Evolutionary conservation across 92 coral and sea anemone species (phyloP).

Genomic region (Zoanthus gigantus): DNA sequence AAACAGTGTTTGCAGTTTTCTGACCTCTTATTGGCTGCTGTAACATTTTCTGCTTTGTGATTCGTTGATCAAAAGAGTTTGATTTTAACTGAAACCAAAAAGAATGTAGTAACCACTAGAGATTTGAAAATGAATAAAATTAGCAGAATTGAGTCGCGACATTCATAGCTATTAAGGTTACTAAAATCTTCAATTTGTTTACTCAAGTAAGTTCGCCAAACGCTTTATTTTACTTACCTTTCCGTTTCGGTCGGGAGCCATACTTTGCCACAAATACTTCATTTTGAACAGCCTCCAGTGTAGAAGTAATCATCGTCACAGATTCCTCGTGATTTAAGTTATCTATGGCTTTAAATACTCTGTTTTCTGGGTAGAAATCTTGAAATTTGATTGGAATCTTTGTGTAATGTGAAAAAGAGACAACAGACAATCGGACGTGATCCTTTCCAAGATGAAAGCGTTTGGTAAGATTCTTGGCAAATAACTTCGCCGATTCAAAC

Average conservation of each 20-base stretch:
- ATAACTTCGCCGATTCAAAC: background rate
- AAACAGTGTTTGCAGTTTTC: no score
- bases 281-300: background rate
- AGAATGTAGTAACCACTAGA: no score
- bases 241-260: slow-evolving; percentile 24
- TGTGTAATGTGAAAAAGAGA: slow-evolving; percentile 20
- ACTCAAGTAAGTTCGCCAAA: no score
- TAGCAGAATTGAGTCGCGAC: no score
- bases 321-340: slow-evolving; percentile 15
- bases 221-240: background rate
- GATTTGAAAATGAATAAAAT: no score
- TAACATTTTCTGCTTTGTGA: no score
- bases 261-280: background rate
- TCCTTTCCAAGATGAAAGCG: slow-evolving; percentile 9
- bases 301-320: background rate
- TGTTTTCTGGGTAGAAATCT: slow-evolving; percentile 21
- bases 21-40: no score
- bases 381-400: slow-evolving; percentile 28
- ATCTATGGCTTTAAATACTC: slow-evolving; percentile 6
- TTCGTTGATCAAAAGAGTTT: no score
- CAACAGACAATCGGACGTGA: slow-evolving; percentile 5
- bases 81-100: no score
- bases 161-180: no score
- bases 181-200: no score
- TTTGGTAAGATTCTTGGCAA: slow-evolving; percentile 31